These are phyloP conservation scores for Stenodera caucasica DNA, from an alignment of 2,888 invertebrate species.

Conservation along the genomic window DNA sequence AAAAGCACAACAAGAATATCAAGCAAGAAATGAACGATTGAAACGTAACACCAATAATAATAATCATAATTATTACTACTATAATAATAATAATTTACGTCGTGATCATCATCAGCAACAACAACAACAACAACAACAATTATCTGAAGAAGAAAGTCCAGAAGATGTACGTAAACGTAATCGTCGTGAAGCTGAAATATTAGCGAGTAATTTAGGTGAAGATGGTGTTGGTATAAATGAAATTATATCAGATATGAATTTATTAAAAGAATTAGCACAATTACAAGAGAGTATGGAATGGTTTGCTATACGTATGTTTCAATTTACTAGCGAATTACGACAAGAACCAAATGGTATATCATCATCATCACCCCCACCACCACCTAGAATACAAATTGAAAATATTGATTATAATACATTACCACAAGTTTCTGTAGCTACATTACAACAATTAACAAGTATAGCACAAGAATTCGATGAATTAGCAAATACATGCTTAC, in stretches of 20 bases:
- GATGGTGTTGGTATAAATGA: slow-evolving; percentile 82
- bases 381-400: slow-evolving; percentile 48
- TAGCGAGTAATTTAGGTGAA: slow-evolving; percentile 86
- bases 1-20: slow-evolving; percentile 58
- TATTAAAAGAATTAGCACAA: slow-evolving; percentile 82
- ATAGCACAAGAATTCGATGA: slow-evolving; percentile 83
- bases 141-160: slow-evolving; percentile 74
- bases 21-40: slow-evolving; percentile 51
- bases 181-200: slow-evolving; percentile 87
- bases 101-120: no score
- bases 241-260: slow-evolving; percentile 81
- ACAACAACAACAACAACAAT: no score
- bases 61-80: no score
- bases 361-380: slow-evolving; percentile 50
- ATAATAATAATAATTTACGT: no score
- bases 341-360: slow-evolving; percentile 52
- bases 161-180: slow-evolving; percentile 78
- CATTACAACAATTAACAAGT: slow-evolving; percentile 67
- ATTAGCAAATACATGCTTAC: slow-evolving; percentile 84
- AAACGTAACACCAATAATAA: slow-evolving; percentile 47
- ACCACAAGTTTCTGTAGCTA: slow-evolving; percentile 60
- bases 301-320: slow-evolving; percentile 70
- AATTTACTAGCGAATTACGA: slow-evolving; percentile 62
- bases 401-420: slow-evolving; percentile 42
- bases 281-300: slow-evolving; percentile 93